phyloP scores from a whole-genome alignment of 2,888 invertebrate species.

The Mylabris sibirica region DNA sequence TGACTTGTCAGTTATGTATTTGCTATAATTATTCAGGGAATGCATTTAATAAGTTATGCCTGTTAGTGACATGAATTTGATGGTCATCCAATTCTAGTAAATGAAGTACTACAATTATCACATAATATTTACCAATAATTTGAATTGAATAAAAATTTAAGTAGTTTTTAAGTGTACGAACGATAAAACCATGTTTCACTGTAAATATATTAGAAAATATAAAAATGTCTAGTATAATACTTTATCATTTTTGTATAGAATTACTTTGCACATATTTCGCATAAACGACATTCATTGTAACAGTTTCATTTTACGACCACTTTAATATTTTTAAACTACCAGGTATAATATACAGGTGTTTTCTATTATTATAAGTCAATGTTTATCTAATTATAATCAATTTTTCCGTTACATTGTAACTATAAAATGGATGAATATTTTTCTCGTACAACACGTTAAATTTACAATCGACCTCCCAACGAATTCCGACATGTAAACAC shows the following conservation, averaged over 20 bases:
- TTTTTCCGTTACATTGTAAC: no score
- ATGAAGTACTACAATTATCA: not conserved
- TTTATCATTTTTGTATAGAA: constrained; percentile 35
- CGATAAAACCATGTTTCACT: constrained; percentile 22
- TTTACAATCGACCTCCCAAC: not conserved
- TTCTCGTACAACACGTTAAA: not conserved
- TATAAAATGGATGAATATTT: not conserved
- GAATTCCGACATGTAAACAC: not conserved
- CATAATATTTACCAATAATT: not conserved
- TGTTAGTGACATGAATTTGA: constrained; percentile 13
- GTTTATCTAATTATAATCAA: no score
- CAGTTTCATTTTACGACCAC: constrained; percentile 37
- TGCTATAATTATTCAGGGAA: constrained; percentile 5
- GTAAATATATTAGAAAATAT: constrained; percentile 23
- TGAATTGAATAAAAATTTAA: not conserved
- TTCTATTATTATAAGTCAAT: not conserved
- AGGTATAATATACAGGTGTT: not conserved
- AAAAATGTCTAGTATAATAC: constrained; percentile 23
- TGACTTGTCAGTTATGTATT: constrained; percentile 17
- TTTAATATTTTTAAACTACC: not conserved
- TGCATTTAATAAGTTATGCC: constrained; percentile 7
- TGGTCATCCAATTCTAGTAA: not conserved
- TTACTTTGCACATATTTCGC: constrained; percentile 41
- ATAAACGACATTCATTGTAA: constrained; percentile 39
- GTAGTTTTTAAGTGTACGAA: not conserved